Evolutionary conservation across 2,113 vertebrate species (phyloP).

Genomic region (Ammodytes dubius): DNA sequence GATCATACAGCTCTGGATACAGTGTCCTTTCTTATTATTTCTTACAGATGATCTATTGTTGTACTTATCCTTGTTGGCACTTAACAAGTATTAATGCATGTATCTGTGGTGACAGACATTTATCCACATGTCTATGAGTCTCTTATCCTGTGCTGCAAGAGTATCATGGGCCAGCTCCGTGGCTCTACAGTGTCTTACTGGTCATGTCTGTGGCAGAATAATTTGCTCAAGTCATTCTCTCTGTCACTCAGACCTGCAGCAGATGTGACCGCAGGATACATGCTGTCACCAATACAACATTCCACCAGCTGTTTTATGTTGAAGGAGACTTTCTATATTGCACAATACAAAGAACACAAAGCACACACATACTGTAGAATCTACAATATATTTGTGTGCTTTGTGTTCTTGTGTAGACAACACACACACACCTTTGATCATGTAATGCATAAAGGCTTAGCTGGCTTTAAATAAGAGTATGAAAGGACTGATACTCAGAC

Average conservation of each 20-base stretch:
- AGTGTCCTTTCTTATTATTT: not conserved
- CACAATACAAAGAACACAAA: not conserved
- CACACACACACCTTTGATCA: conserved; percentile 3
- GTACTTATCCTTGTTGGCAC: not conserved
- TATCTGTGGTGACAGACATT: not conserved
- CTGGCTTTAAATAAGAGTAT: conserved; percentile 25
- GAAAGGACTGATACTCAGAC: conserved; percentile 44
- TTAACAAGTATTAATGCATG: conserved; percentile 4
- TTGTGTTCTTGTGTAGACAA: not conserved
- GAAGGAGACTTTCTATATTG: conserved; percentile 3
- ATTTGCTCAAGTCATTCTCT: conserved; percentile 61
- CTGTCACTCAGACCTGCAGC: conserved; percentile 60
- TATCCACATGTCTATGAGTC: conserved; percentile 2
- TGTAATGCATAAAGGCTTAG: conserved; percentile 3
- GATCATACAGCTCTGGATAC: not conserved
- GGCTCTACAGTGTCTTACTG: conserved; percentile 1
- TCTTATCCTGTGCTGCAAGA: conserved; percentile 19
- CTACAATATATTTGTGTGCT: too few species aligned
- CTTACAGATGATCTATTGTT: not conserved
- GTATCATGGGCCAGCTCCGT: not conserved
- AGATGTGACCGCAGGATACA: conserved; percentile 12
- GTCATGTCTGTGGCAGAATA: conserved; percentile 36
- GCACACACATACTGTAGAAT: not conserved
- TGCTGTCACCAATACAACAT: conserved; percentile 26
- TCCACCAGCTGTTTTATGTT: conserved; percentile 21